Conservation (phyloP, 2,797 vertebrate genomes). For the Esox lucius region DNA sequence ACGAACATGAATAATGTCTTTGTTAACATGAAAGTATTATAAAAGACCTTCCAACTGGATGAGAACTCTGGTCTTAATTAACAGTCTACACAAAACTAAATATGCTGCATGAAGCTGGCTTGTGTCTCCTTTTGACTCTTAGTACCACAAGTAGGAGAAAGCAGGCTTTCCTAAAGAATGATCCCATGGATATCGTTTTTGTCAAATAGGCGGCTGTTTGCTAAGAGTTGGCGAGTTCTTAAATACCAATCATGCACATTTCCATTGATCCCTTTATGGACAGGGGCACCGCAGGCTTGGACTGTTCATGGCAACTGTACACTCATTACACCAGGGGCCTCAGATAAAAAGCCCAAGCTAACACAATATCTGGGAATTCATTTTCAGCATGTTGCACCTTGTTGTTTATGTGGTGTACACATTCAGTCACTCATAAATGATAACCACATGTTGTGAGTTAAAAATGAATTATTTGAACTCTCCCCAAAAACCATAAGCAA, state of each 20-base stretch:
- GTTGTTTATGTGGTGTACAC: no score
- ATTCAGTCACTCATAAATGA: no score
- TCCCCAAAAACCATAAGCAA: no score
- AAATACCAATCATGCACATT: background rate
- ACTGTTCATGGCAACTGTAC: conserved; percentile 55
- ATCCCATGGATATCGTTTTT: conserved; percentile 1
- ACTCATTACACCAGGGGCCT: conserved; percentile 12
- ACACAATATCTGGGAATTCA: no score
- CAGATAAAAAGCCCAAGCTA: background rate
- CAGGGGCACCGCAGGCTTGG: conserved; percentile 55
- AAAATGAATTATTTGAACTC: no score
- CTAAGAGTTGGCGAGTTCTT: conserved; percentile 19
- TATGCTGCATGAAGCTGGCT: conserved; percentile 10
- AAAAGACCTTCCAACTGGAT: conserved; percentile 34
- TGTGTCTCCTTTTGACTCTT: conserved; percentile 40
- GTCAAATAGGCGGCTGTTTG: background rate
- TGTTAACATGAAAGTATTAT: conserved; percentile 26
- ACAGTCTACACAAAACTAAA: conserved; percentile 28
- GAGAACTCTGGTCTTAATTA: conserved; percentile 34
- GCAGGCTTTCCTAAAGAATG: conserved; percentile 9
- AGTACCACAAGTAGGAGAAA: conserved; percentile 22
- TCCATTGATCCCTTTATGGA: conserved; percentile 29
- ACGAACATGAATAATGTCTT: conserved; percentile 29
- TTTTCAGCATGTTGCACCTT: no score
- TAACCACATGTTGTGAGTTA: no score